Percentiles rank a stretch among this genome's conserved stretches.
Conservation (phyloP, 2,888 invertebrate genomes). For the Candidula unifasciata region DNA sequence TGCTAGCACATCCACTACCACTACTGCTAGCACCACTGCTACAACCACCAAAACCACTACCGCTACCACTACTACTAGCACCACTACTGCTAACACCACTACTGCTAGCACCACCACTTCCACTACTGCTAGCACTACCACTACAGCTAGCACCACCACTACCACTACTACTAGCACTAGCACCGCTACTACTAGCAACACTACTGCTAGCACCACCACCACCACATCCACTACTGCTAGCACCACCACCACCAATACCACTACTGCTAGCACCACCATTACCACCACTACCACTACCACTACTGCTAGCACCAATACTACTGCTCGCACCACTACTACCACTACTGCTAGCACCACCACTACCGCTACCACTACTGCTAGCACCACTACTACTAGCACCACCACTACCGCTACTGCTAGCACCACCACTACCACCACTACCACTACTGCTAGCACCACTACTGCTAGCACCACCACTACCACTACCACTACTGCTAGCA, state of each 20-base stretch:
- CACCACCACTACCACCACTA: constrained; percentile 31
- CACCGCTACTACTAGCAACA: too few relatives aligned
- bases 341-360: constrained; percentile 34
- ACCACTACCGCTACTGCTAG: constrained; percentile 34
- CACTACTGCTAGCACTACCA: constrained; percentile 36
- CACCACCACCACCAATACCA: neutral
- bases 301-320: constrained; percentile 26
- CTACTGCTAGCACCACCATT: neutral
- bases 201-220: constrained; percentile 14
- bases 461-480: constrained; percentile 33
- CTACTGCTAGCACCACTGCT: neutral
- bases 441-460: constrained; percentile 32
- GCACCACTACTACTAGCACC: constrained; percentile 29
- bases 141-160: constrained; percentile 23
- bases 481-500: constrained; percentile 33
- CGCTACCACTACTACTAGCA: constrained; percentile 35
- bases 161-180: constrained; percentile 27
- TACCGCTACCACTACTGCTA: constrained; percentile 36
- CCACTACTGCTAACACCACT: too few relatives aligned
- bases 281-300: neutral
- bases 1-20: constrained; percentile 10
- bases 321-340: constrained; percentile 33
- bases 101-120: constrained; percentile 29
- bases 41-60: constrained; percentile 30
- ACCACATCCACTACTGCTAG: neutral